A percentile compares a stretch with the other conserved stretches of the same genome.
Evolutionary conservation across 2,888 invertebrate genomes (phyloP).

Genomic region (Lepidochitona cinerea): DNA sequence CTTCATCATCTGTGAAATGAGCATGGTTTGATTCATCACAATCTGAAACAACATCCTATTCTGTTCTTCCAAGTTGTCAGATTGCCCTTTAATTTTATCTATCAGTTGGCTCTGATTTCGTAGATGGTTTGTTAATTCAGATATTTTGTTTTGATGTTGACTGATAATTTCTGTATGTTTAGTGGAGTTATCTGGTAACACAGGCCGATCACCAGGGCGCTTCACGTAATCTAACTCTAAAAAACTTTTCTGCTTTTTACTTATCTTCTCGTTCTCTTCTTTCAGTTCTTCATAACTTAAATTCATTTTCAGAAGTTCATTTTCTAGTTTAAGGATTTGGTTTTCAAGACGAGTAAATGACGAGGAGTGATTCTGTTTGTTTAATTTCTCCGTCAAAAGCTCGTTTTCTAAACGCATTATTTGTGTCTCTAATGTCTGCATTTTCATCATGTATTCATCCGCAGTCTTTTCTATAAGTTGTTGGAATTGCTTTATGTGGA

Average conservation of each 20-base stretch:
- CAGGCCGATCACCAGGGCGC: slow-evolving; percentile 15
- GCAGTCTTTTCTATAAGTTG: slow-evolving; percentile 28
- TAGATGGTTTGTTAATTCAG: slow-evolving; percentile 42
- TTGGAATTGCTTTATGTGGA: slow-evolving; percentile 1
- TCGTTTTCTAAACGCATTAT: slow-evolving; percentile 61
- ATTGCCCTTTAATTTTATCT: slow-evolving; percentile 35
- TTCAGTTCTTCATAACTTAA: slow-evolving; percentile 46
- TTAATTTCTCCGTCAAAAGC: slow-evolving; percentile 46
- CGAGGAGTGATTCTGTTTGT: slow-evolving; percentile 50
- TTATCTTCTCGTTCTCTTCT: slow-evolving; percentile 46
- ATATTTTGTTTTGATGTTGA: slow-evolving; percentile 47
- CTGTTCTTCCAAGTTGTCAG: slow-evolving; percentile 49
- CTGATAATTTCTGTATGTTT: slow-evolving; percentile 41
- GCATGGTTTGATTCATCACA: slow-evolving; percentile 53
- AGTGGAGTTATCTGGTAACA: slow-evolving; percentile 31
- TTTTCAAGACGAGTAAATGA: slow-evolving; percentile 55
- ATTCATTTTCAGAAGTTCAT: slow-evolving; percentile 55
- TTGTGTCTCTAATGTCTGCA: slow-evolving; percentile 54
- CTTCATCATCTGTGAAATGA: slow-evolving; percentile 52
- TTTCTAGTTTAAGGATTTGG: slow-evolving; percentile 58
- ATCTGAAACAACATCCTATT: slow-evolving; percentile 51
- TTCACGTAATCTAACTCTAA: slow-evolving; percentile 39
- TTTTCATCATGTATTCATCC: slow-evolving; percentile 44
- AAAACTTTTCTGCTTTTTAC: slow-evolving; percentile 41
- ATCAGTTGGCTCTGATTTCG: slow-evolving; percentile 46